Evolutionary conservation across 2,888 invertebrate species (phyloP), one percentile per base, ranked within the genome.

Genomic region (Phengaris arion): DNA sequence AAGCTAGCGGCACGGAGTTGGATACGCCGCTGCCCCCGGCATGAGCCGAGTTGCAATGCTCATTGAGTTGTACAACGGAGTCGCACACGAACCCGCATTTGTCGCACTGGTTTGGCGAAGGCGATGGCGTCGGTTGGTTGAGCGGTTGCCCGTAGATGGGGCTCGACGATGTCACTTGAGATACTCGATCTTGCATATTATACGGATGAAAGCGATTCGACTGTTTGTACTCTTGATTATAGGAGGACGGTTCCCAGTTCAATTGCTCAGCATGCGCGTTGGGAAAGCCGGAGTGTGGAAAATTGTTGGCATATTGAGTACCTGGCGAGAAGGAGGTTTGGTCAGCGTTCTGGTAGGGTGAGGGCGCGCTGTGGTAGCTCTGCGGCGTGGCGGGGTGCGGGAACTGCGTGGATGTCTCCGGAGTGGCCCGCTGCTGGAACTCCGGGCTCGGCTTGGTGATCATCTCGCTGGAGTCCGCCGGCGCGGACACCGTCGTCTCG

Each of bases 1-100:
- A 94, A n/a, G 94, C 90, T 81, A 92, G 86, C 22, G 91, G 85
- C n/a, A 89, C 89, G 1, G 94, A 87, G 72, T 93, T 79, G 69
- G 94, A 83, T 3, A 86, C 91, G 81, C 84, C 85, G 83, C 82
- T 93, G 54, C 86, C 86, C 70, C 94, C 87, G 3, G 93, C 94
- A 84, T 97, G 97, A 76, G 95, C 95, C 10, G 95, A 94, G 80
- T 95, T 95, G 77, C 96, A 94, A 84, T 97, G 97, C 81, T 97
- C 97, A 79, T 95, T 95, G 74, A 97, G 89, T 83, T 96, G 96
- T 72, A 95, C 94, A 70, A 96, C 96, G 68, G 96, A 96, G 84
- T 97, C 96, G 84, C 96, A 97, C 76, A 97, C 95, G 78, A 95
- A 96, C 77, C 97, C 97, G 85, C 97, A 97, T 87, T 97, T 97